A percentile compares a stretch with the other conserved stretches of the same genome.
These are phyloP conservation scores for Dastarcus helophoroides DNA, from an alignment of 2,888 invertebrate species.

Conservation along the genomic window DNA sequence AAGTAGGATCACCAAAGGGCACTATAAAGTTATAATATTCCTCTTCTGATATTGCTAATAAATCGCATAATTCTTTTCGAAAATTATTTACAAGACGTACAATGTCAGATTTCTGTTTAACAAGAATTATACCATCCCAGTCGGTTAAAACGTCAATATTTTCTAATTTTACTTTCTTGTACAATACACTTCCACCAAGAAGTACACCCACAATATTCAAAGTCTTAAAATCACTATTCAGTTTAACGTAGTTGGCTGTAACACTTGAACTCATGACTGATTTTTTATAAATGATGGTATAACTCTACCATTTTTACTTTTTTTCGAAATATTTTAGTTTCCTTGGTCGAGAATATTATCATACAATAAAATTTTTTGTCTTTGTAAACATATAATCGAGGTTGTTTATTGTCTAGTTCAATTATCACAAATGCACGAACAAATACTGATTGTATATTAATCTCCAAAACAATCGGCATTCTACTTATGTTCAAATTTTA, in stretches of 20 bases:
- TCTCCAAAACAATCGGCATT: too few species aligned
- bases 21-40: not conserved
- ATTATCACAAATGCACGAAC: too few species aligned
- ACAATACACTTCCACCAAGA: slow-evolving; percentile 1
- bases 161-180: not conserved
- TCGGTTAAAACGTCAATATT: not conserved
- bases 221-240: not conserved
- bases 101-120: not conserved
- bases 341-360: too few species aligned
- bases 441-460: too few species aligned
- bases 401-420: too few species aligned
- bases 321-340: too few species aligned
- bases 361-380: too few species aligned
- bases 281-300: too few species aligned
- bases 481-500: too few species aligned
- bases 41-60: not conserved
- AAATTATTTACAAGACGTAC: not conserved
- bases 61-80: slow-evolving; percentile 1
- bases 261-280: too few species aligned
- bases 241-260: not conserved
- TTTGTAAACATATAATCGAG: too few species aligned
- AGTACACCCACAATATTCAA: not conserved
- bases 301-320: too few species aligned
- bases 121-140: not conserved
- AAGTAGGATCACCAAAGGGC: not conserved